Evolutionary conservation across 2,113 vertebrate species (phyloP).

Genomic region (Notarius lentiginosus): DNA sequence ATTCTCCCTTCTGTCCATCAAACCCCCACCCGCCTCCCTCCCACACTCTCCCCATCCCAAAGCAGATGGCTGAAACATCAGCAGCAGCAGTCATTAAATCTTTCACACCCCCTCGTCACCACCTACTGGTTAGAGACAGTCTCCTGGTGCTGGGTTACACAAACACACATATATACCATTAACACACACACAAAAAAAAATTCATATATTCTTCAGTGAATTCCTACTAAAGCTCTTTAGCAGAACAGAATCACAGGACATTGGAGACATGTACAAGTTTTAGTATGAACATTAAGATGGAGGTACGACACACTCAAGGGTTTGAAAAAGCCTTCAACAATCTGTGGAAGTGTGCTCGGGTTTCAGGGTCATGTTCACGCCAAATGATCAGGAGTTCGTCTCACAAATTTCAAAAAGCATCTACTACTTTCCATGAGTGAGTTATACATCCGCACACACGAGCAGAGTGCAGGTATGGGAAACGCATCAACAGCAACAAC

Average conservation of each 20-base stretch:
- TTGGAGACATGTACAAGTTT: not conserved
- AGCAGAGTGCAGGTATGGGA: conserved; percentile 23
- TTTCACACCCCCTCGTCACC: conserved; percentile 21
- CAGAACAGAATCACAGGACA: not conserved
- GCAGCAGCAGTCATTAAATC: conserved; percentile 45
- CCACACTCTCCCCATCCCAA: not conserved
- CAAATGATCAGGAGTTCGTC: not conserved
- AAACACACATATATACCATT: not conserved
- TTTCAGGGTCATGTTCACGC: not conserved
- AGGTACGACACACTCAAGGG: not conserved
- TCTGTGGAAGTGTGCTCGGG: not conserved
- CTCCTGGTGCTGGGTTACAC: conserved; percentile 18
- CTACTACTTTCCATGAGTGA: not conserved
- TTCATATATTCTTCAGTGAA: not conserved
- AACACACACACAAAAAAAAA: not conserved
- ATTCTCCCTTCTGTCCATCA: conserved; percentile 25
- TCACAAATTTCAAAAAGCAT: not conserved
- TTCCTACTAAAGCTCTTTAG: not conserved
- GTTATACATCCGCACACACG: not conserved
- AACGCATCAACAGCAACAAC: conserved; percentile 28
- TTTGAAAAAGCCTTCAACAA: not conserved
- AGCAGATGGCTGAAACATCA: conserved; percentile 55
- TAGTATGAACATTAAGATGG: not conserved
- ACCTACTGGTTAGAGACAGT: conserved; percentile 41
- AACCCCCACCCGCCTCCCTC: not conserved